Conservation (phyloP, 2,888 invertebrate species). For the Minunthozetes semirufus region DNA sequence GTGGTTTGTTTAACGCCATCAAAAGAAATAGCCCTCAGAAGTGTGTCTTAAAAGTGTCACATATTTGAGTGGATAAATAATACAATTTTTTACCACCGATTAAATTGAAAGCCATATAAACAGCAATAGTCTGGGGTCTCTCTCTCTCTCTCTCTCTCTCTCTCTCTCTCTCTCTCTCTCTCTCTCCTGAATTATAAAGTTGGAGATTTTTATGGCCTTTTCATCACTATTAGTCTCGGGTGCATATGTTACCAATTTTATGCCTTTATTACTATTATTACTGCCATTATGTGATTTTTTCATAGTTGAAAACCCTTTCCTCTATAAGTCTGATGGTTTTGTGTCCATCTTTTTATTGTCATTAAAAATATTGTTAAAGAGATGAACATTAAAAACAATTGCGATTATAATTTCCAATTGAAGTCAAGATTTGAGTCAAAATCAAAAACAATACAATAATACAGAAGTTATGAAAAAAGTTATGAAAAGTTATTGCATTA, state of each 20-base stretch:
- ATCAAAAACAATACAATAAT: too few species aligned
- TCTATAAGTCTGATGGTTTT: neutral
- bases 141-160: too few species aligned
- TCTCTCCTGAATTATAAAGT: neutral
- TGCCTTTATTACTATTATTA: constrained; percentile 21
- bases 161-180: neutral
- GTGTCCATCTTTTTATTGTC: neutral
- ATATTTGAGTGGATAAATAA: neutral
- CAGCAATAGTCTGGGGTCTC: neutral
- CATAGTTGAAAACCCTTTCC: constrained; percentile 7
- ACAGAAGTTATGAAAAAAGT: too few species aligned
- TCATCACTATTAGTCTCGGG: constrained; percentile 22
- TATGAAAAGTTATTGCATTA: too few species aligned
- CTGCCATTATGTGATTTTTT: constrained; percentile 19
- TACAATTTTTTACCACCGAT: neutral
- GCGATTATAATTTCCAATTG: too few species aligned
- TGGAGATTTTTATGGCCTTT: constrained; percentile 27
- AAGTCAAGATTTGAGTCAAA: too few species aligned
- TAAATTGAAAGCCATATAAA: neutral
- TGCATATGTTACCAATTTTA: constrained; percentile 26
- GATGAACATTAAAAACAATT: neutral
- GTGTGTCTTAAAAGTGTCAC: neutral
- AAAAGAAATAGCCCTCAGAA: neutral
- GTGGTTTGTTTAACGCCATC: neutral
- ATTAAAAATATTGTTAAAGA: neutral